A percentile compares a stretch with the other conserved stretches of the same genome.
Evolutionary conservation across 1,140 invertebrate species (phyloP).

Genomic region (Zaprionus davidi): DNA sequence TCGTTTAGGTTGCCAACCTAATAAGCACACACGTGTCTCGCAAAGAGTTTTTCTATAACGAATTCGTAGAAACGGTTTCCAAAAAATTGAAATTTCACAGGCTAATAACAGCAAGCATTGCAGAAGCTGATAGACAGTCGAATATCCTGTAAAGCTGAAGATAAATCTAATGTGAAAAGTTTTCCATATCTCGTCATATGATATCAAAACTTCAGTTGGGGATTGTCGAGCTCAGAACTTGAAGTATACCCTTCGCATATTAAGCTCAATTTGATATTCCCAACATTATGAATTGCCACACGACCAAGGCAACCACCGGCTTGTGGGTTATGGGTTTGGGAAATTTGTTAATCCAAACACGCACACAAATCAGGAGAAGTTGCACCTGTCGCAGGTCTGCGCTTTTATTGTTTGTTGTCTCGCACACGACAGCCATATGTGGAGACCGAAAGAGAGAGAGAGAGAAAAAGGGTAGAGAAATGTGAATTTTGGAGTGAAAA

Average conservation of each 20-base stretch:
- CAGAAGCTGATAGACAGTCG: not conserved
- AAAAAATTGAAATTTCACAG: not conserved
- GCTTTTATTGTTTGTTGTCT: constrained; percentile 25
- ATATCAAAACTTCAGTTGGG: not conserved
- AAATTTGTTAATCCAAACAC: constrained; percentile 42
- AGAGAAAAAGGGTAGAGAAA: not conserved
- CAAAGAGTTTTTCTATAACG: not conserved
- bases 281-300: not conserved
- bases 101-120: not conserved
- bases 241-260: not conserved
- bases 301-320: constrained; percentile 5
- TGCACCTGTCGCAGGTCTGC: constrained; percentile 32
- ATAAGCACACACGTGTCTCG: not conserved
- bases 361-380: constrained; percentile 27
- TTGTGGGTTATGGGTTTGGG: constrained; percentile 5
- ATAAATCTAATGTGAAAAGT: not conserved
- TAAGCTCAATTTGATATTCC: not conserved
- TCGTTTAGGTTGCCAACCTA: not conserved
- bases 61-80: not conserved
- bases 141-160: not conserved
- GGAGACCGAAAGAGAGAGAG: not conserved
- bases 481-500: not conserved
- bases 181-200: not conserved
- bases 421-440: constrained; percentile 2
- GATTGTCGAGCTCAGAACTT: not conserved